Base-by-base conservation (phyloP, 1,140 invertebrate genomes). In the Cardiocondyla obscurior region DNA sequence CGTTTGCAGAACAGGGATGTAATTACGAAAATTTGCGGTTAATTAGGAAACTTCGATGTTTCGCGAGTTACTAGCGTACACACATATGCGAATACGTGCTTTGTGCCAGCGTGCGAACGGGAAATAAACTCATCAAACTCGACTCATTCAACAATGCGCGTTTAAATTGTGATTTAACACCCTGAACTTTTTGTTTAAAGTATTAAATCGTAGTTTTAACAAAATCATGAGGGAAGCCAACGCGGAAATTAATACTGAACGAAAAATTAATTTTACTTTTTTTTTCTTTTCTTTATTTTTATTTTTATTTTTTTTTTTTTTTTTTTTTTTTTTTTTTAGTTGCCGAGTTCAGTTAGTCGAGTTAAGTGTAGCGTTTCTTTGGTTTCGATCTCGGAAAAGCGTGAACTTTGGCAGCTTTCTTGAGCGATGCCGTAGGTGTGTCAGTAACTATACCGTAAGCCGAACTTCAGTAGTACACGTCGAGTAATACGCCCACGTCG, bases 111-210 rank as follows among this genome's bases (percentile, higher is more conserved):
- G 12, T 53, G 44, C 67, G 28, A 76, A 28, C 14, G n/a, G 62
- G 14, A 69, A 79, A 79, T 67, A 22, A 79, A 69, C 62, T 79
- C 74, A 51, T 79, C 69, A 79, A 79, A 79, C 46, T 79, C 28
- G 33, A 25, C 46, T 42, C 62, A 51, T 67, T 67, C 60, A 53
- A 51, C 44, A 53, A 79, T 53, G 22, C 30, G 6, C 28, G 30
- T 51, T 53, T 12, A n/a, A 67, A 53, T 39, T 67, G 12, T 16
- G n/a, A 25, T 39, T 79, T 53, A 39, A 67, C 25, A 3, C 6
- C 4, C 12, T 12, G n/a, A 25, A 69, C 16, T 67, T 53, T 30
- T 42, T 33, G n/a, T 46, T 36, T 5, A 57, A n/a, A n/a, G n/a
- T 8, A 4, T 53, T 57, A 53, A 33, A 2, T 14, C 19, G 3